Conservation (phyloP, 2,113 vertebrate species). For the Oreochromis aureus region DNA sequence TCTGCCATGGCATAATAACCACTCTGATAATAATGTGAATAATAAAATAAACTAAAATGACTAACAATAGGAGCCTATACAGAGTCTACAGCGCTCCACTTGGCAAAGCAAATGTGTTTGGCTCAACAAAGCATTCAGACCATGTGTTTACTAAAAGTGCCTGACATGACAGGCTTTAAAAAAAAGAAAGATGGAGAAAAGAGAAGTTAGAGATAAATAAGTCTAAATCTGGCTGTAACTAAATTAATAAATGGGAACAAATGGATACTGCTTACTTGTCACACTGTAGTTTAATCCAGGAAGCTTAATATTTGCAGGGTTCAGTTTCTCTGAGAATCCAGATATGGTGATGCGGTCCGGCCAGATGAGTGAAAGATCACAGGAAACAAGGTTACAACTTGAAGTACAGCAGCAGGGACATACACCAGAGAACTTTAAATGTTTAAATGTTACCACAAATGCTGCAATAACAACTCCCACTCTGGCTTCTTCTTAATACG, state of each 20-base stretch:
- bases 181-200: background rate
- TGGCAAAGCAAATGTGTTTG: background rate
- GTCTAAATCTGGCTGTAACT: background rate
- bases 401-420: background rate
- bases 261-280: background rate
- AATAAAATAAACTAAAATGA: background rate
- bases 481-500: background rate
- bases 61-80: background rate
- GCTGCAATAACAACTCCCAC: fast-evolving
- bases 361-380: background rate
- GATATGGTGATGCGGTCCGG: background rate
- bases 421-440: background rate
- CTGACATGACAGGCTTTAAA: background rate
- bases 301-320: background rate
- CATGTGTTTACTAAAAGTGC: background rate
- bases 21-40: background rate
- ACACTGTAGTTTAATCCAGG: background rate
- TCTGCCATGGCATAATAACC: background rate
- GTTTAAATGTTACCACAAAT: background rate
- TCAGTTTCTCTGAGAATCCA: background rate
- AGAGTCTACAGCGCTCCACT: background rate
- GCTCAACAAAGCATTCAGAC: background rate
- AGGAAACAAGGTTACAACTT: background rate
- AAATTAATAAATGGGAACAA: fast-evolving
- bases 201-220: background rate